phyloP scores from a whole-genome alignment of 1,140 invertebrate species.

The Trissolcus basalis region DNA sequence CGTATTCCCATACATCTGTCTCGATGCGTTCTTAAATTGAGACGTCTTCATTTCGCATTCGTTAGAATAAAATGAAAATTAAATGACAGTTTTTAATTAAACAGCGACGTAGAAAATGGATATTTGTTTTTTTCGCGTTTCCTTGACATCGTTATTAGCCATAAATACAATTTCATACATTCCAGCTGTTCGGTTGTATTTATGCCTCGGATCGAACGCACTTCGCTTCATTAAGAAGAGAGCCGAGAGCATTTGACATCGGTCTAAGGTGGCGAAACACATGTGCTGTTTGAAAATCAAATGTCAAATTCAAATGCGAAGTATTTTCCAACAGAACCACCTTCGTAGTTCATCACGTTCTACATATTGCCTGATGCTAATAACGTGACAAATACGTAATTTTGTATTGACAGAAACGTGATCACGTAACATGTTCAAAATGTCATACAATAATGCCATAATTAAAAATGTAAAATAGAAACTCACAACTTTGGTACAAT shows the following conservation, averaged over 20 bases:
- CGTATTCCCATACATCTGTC: conserved; percentile 16
- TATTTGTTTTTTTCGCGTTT: conserved; percentile 55
- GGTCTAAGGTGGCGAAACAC: conserved; percentile 46
- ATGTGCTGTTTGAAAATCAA: conserved; percentile 43
- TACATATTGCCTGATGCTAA: too few species aligned
- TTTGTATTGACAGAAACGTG: too few species aligned
- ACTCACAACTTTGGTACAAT: too few species aligned
- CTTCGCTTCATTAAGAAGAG: conserved; percentile 47
- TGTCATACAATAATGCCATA: too few species aligned
- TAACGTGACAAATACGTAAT: too few species aligned
- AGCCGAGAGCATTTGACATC: conserved; percentile 32
- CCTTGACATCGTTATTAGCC: conserved; percentile 58
- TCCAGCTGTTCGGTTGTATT: conserved; percentile 47
- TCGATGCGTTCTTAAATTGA: conserved; percentile 35
- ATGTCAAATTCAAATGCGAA: conserved; percentile 10
- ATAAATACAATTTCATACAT: conserved; percentile 54
- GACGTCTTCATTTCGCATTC: conserved; percentile 36
- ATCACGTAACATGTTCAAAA: too few species aligned
- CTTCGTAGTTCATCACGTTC: too few species aligned
- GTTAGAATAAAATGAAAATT: conserved; percentile 30
- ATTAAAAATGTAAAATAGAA: too few species aligned
- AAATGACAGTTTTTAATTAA: conserved; percentile 54
- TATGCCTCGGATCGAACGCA: conserved; percentile 51
- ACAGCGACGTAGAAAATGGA: conserved; percentile 31
- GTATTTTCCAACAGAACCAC: too few species aligned